Percentiles rank a stretch among this genome's conserved stretches.
phyloP scores from a whole-genome alignment of 2,888 invertebrate genomes.

The Parnassius orleans region DNA sequence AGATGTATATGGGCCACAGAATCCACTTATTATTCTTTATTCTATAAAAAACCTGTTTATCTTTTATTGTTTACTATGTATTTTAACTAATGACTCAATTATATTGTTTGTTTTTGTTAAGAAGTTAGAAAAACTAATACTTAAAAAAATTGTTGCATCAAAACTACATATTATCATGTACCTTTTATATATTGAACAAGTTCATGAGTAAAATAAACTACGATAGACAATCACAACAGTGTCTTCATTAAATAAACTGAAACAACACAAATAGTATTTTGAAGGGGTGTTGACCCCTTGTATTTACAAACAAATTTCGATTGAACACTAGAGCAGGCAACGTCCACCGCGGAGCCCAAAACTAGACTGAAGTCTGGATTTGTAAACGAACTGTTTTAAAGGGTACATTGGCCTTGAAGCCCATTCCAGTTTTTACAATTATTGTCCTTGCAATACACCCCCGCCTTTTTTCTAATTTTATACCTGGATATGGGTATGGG shows the following conservation, averaged over 20 bases:
- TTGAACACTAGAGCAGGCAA: slow-evolving; percentile 48
- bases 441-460: slow-evolving; percentile 50
- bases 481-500: slow-evolving; percentile 40
- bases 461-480: slow-evolving; percentile 40
- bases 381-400: slow-evolving; percentile 69
- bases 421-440: slow-evolving; percentile 63
- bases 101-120: no score
- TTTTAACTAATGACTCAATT: no score
- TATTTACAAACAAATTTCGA: slow-evolving; percentile 64
- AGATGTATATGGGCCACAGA: no score
- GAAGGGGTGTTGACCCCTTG: slow-evolving; percentile 55
- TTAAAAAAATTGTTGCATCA: background rate
- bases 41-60: no score
- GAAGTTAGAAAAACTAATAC: no score
- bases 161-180: slow-evolving; percentile 6
- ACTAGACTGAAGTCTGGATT: slow-evolving; percentile 75
- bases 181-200: slow-evolving; percentile 27
- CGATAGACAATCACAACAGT: slow-evolving; percentile 2
- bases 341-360: slow-evolving; percentile 64
- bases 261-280: slow-evolving; percentile 34
- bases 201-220: slow-evolving; percentile 21
- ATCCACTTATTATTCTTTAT: no score
- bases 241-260: slow-evolving; percentile 2
- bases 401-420: slow-evolving; percentile 68
- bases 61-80: no score